These are phyloP conservation scores for Parotocinclus haroldoi DNA, from an alignment of 2,797 vertebrate genomes.

Conservation along the genomic window DNA sequence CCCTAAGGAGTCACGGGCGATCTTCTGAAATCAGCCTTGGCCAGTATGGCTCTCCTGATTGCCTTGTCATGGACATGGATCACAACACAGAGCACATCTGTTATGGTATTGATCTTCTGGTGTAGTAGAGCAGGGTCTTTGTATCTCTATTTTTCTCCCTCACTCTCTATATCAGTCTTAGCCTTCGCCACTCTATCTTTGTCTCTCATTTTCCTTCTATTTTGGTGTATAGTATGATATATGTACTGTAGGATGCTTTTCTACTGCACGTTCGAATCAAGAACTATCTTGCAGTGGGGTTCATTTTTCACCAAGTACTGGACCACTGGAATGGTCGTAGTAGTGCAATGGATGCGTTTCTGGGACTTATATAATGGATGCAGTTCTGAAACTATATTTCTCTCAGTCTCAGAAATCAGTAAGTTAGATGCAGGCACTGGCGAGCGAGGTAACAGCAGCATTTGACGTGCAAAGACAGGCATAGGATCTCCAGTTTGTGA, in stretches of 20 bases:
- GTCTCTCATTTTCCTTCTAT: background rate
- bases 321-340: too few relatives aligned
- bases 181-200: background rate
- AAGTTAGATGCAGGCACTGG: too few relatives aligned
- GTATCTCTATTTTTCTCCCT: conserved; percentile 11
- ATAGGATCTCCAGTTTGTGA: too few relatives aligned
- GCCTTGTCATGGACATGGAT: conserved; percentile 43
- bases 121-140: conserved; percentile 10
- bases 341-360: too few relatives aligned
- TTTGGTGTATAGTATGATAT: background rate
- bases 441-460: too few relatives aligned
- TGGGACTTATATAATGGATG: too few relatives aligned
- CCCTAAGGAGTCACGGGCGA: conserved; percentile 4
- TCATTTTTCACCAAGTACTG: too few relatives aligned
- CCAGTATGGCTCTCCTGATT: conserved; percentile 24
- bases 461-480: too few relatives aligned
- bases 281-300: too few relatives aligned
- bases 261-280: too few relatives aligned
- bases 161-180: background rate
- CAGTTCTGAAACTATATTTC: too few relatives aligned
- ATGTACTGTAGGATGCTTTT: background rate
- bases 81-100: conserved; percentile 35
- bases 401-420: too few relatives aligned
- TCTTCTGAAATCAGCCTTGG: conserved; percentile 16
- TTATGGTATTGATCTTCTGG: conserved; percentile 35